Conservation (phyloP, 2,113 vertebrate genomes). For the Acanthochromis polyacanthus region DNA sequence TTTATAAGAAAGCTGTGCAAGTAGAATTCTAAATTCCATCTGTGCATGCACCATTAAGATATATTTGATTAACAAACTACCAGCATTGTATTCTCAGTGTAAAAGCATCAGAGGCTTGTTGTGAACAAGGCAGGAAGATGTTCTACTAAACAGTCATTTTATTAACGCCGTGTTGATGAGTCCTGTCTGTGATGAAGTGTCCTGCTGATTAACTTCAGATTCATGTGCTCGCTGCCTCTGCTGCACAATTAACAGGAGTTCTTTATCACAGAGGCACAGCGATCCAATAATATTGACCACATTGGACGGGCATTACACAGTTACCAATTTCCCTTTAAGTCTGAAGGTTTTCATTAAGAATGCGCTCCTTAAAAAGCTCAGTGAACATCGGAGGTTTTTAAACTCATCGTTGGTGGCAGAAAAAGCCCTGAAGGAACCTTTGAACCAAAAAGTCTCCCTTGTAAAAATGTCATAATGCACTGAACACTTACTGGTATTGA, state of each 20-base stretch:
- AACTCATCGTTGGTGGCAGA: neutral
- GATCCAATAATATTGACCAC: conserved; percentile 17
- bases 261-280: conserved; percentile 36
- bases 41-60: conserved; percentile 17
- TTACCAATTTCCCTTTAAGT: conserved; percentile 8
- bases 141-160: conserved; percentile 57
- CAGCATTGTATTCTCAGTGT: conserved; percentile 6
- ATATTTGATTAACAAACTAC: conserved; percentile 21
- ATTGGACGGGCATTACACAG: conserved; percentile 1
- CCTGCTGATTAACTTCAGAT: conserved; percentile 60
- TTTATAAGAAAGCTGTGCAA: neutral
- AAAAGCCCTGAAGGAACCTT: conserved; percentile 22
- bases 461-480: conserved; percentile 12
- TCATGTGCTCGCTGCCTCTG: conserved; percentile 32
- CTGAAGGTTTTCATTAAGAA: conserved; percentile 16
- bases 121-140: conserved; percentile 7
- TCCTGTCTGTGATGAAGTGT: conserved; percentile 24
- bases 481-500: conserved; percentile 45
- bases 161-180: conserved; percentile 52
- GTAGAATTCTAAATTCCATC: conserved; percentile 20
- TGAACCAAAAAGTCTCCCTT: conserved; percentile 26
- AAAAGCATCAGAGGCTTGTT: neutral
- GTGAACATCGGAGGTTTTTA: neutral
- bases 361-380: neutral
- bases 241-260: conserved; percentile 45